phyloP scores from a whole-genome alignment of 1,140 invertebrate genomes.

The Ganaspis sp. region DNA sequence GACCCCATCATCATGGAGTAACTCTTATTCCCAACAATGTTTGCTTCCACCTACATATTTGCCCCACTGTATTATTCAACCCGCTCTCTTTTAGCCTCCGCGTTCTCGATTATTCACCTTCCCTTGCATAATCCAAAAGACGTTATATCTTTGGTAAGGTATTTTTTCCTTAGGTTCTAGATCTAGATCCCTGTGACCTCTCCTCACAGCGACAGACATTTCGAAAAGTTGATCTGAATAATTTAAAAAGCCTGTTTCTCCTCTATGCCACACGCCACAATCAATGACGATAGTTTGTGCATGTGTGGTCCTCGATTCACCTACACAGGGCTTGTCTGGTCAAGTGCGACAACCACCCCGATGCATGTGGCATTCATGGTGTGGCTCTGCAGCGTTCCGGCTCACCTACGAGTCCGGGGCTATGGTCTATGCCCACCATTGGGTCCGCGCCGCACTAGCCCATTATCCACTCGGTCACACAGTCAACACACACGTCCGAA shows the following conservation, averaged over 20 bases:
- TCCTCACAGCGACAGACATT: not conserved
- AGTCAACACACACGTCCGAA: constrained; percentile 38
- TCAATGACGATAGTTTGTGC: not conserved
- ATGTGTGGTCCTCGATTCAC: not conserved
- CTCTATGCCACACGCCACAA: not conserved
- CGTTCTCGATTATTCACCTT: not conserved
- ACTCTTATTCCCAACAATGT: not conserved
- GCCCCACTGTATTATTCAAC: not conserved
- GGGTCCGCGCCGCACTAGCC: constrained; percentile 48
- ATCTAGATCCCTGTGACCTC: not conserved
- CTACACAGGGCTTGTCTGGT: constrained; percentile 44
- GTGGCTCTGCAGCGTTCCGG: constrained; percentile 46
- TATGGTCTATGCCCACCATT: constrained; percentile 43
- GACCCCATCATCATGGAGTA: not conserved
- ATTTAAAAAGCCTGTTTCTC: constrained; percentile 16
- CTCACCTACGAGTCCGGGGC: constrained; percentile 48
- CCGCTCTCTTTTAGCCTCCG: no score
- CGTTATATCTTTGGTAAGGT: no score
- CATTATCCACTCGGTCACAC: constrained; percentile 49
- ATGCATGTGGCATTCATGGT: constrained; percentile 54
- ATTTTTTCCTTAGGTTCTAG: not conserved
- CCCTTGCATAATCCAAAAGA: no score
- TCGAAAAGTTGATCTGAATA: not conserved
- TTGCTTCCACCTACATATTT: not conserved
- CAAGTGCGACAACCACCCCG: constrained; percentile 52